Evolutionary conservation across 2,797 vertebrate genomes (phyloP).

Genomic region (Sorex maritimensis): DNA sequence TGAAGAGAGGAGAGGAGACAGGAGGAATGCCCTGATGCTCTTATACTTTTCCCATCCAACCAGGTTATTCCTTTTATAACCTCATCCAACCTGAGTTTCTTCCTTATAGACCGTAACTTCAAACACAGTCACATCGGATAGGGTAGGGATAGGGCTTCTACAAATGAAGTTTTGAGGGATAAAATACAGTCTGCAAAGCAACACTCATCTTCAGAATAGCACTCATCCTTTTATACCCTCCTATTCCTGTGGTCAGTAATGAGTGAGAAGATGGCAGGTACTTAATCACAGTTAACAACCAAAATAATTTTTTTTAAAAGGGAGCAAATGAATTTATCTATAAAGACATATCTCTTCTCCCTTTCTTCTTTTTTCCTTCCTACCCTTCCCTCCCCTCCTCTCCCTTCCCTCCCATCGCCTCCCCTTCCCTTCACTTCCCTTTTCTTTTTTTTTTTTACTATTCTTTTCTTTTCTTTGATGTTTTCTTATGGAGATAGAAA

Average conservation of each 20-base stretch:
- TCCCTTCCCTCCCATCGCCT: no score
- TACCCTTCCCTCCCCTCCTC: no score
- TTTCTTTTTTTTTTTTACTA: background rate
- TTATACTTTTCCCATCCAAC: background rate
- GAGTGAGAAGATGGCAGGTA: background rate
- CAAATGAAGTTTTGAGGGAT: background rate
- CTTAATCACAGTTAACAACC: background rate
- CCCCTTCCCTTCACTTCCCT: background rate
- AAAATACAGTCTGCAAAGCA: background rate
- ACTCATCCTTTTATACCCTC: background rate
- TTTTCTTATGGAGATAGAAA: slow-evolving; percentile 55
- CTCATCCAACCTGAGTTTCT: background rate
- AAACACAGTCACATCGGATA: background rate
- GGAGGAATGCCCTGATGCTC: background rate
- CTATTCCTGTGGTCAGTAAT: background rate
- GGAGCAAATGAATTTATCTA: background rate
- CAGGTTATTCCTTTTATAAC: background rate
- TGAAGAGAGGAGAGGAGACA: background rate
- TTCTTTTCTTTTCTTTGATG: background rate
- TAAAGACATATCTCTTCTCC: background rate
- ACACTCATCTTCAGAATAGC: background rate
- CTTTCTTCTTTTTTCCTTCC: no score
- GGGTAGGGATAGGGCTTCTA: background rate
- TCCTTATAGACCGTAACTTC: background rate
- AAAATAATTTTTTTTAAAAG: background rate